These are phyloP conservation scores for Mus minutoides DNA, from an alignment of 2,797 vertebrate genomes.

Conservation along the genomic window DNA sequence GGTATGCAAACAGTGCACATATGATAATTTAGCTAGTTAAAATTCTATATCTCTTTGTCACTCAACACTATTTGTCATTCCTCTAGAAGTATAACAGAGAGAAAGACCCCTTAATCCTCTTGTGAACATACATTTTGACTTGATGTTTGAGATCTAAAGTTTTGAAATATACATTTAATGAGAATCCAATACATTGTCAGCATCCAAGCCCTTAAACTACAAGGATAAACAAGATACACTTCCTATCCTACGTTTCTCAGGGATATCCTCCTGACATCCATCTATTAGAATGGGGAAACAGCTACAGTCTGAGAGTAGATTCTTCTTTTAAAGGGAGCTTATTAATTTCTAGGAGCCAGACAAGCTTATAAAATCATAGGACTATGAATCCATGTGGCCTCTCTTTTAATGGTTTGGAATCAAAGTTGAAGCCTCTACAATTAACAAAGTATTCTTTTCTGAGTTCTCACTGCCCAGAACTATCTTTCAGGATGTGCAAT, in stretches of 20 bases:
- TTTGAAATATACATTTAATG: not conserved
- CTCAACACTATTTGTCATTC: not conserved
- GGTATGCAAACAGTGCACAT: not conserved
- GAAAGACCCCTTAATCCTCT: not conserved
- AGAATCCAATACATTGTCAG: not conserved
- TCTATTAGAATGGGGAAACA: not conserved
- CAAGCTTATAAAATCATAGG: not conserved
- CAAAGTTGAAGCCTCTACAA: not conserved
- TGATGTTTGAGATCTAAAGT: not conserved
- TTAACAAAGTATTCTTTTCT: not conserved
- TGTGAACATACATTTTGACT: not conserved
- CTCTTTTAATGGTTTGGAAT: not conserved
- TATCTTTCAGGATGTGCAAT: conserved; percentile 92
- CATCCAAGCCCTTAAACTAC: not conserved
- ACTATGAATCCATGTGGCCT: not conserved
- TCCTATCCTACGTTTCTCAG: not conserved
- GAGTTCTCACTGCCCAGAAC: not conserved
- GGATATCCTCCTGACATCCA: not conserved
- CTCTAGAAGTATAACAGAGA: not conserved
- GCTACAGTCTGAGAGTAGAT: not conserved
- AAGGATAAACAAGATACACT: not conserved
- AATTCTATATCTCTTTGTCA: not conserved
- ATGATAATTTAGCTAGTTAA: not conserved
- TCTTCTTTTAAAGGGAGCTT: not conserved
- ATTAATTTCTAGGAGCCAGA: not conserved